Conservation (phyloP, 2,797 vertebrate genomes). For the Remorina albescens region DNA sequence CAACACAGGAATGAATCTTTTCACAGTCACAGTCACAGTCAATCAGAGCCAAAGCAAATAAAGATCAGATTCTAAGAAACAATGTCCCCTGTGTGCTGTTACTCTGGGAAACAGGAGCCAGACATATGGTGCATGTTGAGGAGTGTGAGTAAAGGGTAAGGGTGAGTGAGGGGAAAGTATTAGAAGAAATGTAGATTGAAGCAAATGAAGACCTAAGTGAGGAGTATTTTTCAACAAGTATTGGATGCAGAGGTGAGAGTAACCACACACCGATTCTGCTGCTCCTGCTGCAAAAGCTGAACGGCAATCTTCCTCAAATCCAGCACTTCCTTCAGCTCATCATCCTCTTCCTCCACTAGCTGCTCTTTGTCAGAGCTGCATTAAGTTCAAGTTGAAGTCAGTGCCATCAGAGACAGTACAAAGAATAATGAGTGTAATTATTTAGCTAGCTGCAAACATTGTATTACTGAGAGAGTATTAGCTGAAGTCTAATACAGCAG, state of each 20-base stretch:
- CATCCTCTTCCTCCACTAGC: conserved; percentile 91
- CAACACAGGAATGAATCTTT: neutral
- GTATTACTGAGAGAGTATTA: too few relatives aligned
- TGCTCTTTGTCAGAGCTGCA: conserved; percentile 91
- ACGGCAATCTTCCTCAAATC: conserved; percentile 97
- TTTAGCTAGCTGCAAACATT: too few relatives aligned
- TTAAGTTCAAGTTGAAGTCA: conserved; percentile 13
- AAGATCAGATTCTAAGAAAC: neutral
- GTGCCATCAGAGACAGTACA: neutral
- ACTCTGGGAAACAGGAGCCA: too few relatives aligned
- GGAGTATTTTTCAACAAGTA: neutral
- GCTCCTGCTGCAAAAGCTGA: conserved; percentile 95
- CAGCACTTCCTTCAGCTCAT: conserved; percentile 94
- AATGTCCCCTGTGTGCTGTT: neutral
- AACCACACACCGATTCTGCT: conserved; percentile 93
- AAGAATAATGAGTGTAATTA: too few relatives aligned
- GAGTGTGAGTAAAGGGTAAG: neutral
- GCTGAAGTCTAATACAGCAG: too few relatives aligned
- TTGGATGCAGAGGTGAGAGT: neutral
- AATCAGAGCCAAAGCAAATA: neutral
- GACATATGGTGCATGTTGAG: too few relatives aligned
- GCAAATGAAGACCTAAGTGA: neutral
- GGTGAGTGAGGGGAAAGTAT: neutral
- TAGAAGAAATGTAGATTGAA: conserved; percentile 26
- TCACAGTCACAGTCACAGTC: too few relatives aligned